Percentiles rank a stretch among this genome's conserved stretches.
Evolutionary conservation across 2,113 vertebrate genomes (phyloP).

Genomic region (Phylloscopus whistleri): DNA sequence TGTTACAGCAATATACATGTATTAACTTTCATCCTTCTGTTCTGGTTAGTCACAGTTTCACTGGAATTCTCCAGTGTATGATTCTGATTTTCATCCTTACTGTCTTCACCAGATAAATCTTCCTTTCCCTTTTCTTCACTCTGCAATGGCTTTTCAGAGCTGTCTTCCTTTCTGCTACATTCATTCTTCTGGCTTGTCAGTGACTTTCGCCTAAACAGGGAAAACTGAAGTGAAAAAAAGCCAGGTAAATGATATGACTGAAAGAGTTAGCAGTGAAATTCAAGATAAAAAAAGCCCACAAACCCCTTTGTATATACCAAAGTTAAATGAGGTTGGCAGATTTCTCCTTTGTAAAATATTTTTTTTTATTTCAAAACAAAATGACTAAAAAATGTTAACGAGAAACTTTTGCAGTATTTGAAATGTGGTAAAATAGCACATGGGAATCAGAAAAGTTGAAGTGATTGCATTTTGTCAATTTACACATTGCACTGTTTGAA

Average conservation of each 20-base stretch:
- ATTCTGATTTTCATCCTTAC: slow-evolving; percentile 66
- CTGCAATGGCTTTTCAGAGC: slow-evolving; percentile 32
- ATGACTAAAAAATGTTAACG: background rate
- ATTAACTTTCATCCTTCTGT: slow-evolving; percentile 65
- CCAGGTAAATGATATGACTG: background rate
- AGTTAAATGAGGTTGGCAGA: background rate
- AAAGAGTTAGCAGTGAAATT: background rate
- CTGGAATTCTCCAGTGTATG: slow-evolving; percentile 36
- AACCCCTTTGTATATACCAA: background rate
- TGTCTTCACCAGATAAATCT: slow-evolving; percentile 25
- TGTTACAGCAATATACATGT: slow-evolving; percentile 65
- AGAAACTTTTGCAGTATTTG: background rate
- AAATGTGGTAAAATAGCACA: background rate
- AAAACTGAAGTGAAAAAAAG: slow-evolving; percentile 68
- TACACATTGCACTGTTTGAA: background rate
- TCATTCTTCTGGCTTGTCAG: slow-evolving; percentile 52
- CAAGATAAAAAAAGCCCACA: background rate
- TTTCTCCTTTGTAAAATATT: background rate
- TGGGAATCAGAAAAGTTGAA: background rate
- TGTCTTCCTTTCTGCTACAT: slow-evolving; percentile 37
- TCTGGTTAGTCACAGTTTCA: slow-evolving; percentile 40
- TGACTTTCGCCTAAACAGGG: slow-evolving; percentile 69
- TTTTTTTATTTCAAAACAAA: background rate
- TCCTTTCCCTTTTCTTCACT: slow-evolving; percentile 56
- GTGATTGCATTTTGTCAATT: background rate